Evolutionary conservation across 2,888 invertebrate species (phyloP).

Genomic region (Eupithecia inturbata): DNA sequence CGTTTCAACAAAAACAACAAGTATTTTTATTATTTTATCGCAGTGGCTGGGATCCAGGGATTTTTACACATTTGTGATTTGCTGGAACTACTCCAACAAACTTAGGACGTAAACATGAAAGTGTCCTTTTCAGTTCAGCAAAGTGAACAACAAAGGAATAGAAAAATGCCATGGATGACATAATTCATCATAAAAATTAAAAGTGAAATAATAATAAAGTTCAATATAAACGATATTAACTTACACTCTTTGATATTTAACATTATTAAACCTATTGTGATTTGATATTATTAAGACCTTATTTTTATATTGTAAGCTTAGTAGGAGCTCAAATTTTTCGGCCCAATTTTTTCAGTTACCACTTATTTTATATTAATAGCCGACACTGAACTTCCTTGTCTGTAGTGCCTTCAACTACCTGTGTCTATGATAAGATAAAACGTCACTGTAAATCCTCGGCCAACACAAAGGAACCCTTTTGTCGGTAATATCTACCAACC

Average conservation of each 20-base stretch:
- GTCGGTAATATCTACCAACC: too few species aligned
- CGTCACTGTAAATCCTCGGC: slow-evolving; percentile 69
- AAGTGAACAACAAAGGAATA: slow-evolving; percentile 46
- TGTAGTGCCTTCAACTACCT: slow-evolving; percentile 59
- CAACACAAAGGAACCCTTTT: slow-evolving; percentile 51
- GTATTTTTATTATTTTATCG: slow-evolving; percentile 60
- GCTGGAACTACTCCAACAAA: slow-evolving; percentile 75
- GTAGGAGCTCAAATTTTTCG: not conserved
- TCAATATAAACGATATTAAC: not conserved
- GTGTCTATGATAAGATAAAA: slow-evolving; percentile 66
- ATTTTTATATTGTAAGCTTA: not conserved
- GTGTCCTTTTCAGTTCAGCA: slow-evolving; percentile 61
- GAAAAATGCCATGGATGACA: slow-evolving; percentile 26
- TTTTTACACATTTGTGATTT: slow-evolving; percentile 57
- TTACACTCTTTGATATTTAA: not conserved
- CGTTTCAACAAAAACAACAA: slow-evolving; percentile 44
- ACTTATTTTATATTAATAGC: too few species aligned
- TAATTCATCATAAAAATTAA: slow-evolving; percentile 3
- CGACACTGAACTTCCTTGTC: slow-evolving; percentile 23
- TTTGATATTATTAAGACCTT: not conserved
- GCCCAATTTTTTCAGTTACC: too few species aligned
- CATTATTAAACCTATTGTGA: not conserved
- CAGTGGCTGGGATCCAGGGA: slow-evolving; percentile 60
- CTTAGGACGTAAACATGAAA: slow-evolving; percentile 67
- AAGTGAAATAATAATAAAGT: not conserved